Evolutionary conservation across 2,797 vertebrate species (phyloP).

Genomic region (Peromyscus melanophrys): DNA sequence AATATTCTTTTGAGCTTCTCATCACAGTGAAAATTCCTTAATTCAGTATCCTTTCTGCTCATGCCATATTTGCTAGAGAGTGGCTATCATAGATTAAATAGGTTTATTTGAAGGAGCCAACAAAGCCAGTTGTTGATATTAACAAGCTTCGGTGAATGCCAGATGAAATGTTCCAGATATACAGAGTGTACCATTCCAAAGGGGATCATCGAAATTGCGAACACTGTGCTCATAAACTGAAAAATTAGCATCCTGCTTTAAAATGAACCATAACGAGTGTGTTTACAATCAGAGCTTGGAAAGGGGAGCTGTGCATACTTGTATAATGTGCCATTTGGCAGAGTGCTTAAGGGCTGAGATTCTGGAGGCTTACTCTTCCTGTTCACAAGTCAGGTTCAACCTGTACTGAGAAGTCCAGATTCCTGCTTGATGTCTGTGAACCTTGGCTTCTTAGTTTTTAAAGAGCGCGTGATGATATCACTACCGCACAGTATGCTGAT

Average conservation of each 20-base stretch:
- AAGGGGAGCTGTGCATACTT: neutral
- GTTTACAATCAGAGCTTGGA: constrained; percentile 47
- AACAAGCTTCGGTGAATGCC: constrained; percentile 62
- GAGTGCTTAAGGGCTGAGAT: constrained; percentile 33
- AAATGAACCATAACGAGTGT: constrained; percentile 28
- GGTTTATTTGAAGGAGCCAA: constrained; percentile 66
- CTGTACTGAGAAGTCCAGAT: neutral
- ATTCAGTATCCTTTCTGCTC: neutral
- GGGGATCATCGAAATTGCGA: constrained; percentile 57
- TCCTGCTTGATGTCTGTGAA: neutral
- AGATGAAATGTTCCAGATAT: constrained; percentile 66
- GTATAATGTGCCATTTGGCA: constrained; percentile 33
- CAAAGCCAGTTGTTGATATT: constrained; percentile 73
- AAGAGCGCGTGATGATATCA: neutral
- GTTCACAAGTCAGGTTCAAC: neutral
- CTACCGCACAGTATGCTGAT: neutral
- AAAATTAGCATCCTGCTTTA: constrained; percentile 66
- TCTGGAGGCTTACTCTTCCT: neutral
- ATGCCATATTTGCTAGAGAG: constrained; percentile 37
- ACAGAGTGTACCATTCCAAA: constrained; percentile 67
- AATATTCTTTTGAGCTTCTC: constrained; percentile 40
- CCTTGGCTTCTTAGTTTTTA: neutral
- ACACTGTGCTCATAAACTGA: constrained; percentile 69
- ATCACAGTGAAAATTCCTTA: constrained; percentile 21
- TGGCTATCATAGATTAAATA: constrained; percentile 62